These are phyloP conservation scores for Crotalus helleri DNA, from an alignment of 2,113 vertebrate species.

Conservation along the genomic window DNA sequence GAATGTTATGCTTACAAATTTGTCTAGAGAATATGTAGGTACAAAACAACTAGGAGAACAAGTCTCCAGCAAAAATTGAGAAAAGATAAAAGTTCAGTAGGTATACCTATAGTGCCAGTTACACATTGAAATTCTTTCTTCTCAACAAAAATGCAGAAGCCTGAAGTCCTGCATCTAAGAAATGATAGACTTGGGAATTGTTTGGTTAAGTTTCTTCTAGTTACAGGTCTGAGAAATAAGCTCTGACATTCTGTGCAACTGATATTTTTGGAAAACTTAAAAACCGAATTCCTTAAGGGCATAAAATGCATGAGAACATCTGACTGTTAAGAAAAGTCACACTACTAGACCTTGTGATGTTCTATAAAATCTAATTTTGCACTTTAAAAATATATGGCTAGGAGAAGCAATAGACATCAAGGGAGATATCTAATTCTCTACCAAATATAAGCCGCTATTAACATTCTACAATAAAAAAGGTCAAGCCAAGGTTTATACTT, in stretches of 20 bases:
- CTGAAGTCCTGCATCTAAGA: neutral
- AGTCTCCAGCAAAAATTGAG: neutral
- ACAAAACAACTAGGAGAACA: neutral
- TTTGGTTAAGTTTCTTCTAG: neutral
- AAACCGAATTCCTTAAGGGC: neutral
- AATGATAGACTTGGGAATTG: neutral
- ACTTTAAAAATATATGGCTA: neutral
- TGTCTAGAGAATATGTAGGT: neutral
- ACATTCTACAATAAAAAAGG: neutral
- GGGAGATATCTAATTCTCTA: neutral
- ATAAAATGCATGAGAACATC: neutral
- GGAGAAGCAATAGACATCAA: neutral
- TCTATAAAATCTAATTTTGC: neutral
- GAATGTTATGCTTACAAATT: neutral
- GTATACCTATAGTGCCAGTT: neutral
- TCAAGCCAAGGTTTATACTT: neutral
- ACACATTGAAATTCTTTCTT: neutral
- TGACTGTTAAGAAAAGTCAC: neutral
- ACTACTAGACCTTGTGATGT: neutral
- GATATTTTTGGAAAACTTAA: neutral
- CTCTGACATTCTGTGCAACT: neutral
- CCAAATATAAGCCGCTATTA: neutral
- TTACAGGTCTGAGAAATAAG: neutral
- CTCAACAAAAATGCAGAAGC: neutral
- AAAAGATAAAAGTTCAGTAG: neutral